A percentile compares a stretch with the other conserved stretches of the same genome.
Evolutionary conservation across 2,113 vertebrate species (phyloP).

Genomic region (Synchiropus splendidus): DNA sequence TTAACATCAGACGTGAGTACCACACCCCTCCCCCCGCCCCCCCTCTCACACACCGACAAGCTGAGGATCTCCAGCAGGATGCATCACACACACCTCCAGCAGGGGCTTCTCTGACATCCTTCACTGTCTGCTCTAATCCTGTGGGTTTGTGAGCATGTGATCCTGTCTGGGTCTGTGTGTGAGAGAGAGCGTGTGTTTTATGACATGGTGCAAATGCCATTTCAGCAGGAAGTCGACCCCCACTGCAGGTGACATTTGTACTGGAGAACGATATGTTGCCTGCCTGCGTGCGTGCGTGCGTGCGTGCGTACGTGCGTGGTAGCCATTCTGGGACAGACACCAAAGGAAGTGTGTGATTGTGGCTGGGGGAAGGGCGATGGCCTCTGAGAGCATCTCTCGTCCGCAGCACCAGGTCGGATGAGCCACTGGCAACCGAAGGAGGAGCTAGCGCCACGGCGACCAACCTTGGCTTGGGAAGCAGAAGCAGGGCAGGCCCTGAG

Average conservation of each 20-base stretch:
- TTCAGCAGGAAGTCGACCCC: slow-evolving; percentile 37
- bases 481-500: too few species aligned
- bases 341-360: too few species aligned
- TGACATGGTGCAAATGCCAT: slow-evolving; percentile 63
- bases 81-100: slow-evolving; percentile 32
- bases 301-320: slow-evolving; percentile 8
- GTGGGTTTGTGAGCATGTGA: slow-evolving; percentile 41
- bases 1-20: slow-evolving; percentile 43
- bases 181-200: slow-evolving; percentile 19
- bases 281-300: slow-evolving; percentile 39
- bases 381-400: too few species aligned
- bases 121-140: slow-evolving; percentile 42
- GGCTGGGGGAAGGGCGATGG: too few species aligned
- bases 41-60: too few species aligned
- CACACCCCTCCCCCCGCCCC: too few species aligned
- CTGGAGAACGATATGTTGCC: slow-evolving; percentile 60
- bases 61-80: slow-evolving; percentile 25
- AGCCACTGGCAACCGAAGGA: too few species aligned
- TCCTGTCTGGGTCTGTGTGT: slow-evolving; percentile 10
- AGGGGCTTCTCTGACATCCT: slow-evolving; percentile 43
- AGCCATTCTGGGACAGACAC: too few species aligned
- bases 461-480: too few species aligned
- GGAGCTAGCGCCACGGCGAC: too few species aligned
- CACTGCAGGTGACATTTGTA: slow-evolving; percentile 61
- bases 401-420: too few species aligned